Evolutionary conservation across 2,888 invertebrate species (phyloP), one percentile per base, ranked within the genome.

Genomic region (Drosophila mimica): DNA sequence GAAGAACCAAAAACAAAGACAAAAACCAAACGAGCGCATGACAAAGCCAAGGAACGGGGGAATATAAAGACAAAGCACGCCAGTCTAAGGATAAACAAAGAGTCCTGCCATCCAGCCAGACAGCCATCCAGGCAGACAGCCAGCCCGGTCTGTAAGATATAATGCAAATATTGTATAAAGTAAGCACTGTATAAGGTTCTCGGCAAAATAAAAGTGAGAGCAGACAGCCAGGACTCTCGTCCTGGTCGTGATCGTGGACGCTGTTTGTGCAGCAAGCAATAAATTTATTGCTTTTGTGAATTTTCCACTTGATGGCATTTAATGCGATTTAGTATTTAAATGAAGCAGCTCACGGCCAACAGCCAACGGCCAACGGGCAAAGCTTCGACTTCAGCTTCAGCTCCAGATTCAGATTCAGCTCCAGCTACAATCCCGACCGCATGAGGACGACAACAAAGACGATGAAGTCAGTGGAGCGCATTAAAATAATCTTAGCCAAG

Each of bases 231-330:
- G 52, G 56, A 53, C 57, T 46, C 17, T 43, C 17, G 67, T 28
- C 28, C 36, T 58, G 57, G 80, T 70, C 79, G 62, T 76, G 79
- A 79, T 79, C 79, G 66, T 79, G 73, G 70, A 73, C 64, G 67
- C 36, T 74, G 68, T 25, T 56, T 79, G 74, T 80, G 78, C 78
- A 78, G 78, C 78, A 65, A 79, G 79, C 71, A 82, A 87, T 80
- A 85, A 89, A 88, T 88, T 89, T 88, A 88, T 88, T 86, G 85
- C 88, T 88, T 88, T 88, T 85, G 83, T 82, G 85, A 88, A 89
- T 88, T 88, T 88, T 88, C 83, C 88, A 89, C 88, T 88, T 88
- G 89, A 88, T 88, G 88, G 88, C 88, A 89, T 85, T 88, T 88
- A 89, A 88, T 88, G 81, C 88, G 88, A 89, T 89, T 88, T 88